These are phyloP conservation scores for Trichomycterus rosablanca DNA, from an alignment of 2,113 vertebrate genomes.

Conservation along the genomic window DNA sequence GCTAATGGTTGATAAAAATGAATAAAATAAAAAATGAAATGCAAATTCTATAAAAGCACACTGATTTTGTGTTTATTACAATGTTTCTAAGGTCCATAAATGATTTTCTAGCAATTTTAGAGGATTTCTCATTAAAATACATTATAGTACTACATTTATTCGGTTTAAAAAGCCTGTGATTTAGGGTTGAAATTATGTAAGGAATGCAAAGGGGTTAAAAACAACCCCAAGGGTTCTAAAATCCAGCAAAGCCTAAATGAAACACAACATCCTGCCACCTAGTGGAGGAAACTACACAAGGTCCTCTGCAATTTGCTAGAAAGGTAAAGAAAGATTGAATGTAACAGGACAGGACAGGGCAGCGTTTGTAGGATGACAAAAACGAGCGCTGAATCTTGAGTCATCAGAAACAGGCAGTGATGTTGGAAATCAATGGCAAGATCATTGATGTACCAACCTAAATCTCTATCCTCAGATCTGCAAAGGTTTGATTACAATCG, in stretches of 20 bases:
- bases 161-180: too few species aligned
- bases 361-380: slow-evolving; percentile 40
- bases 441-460: slow-evolving; percentile 43
- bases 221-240: too few species aligned
- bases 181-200: too few species aligned
- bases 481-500: slow-evolving; percentile 39
- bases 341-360: slow-evolving; percentile 45
- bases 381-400: slow-evolving; percentile 37
- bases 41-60: too few species aligned
- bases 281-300: background rate
- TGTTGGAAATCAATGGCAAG: slow-evolving; percentile 46
- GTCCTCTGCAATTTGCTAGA: slow-evolving; percentile 29
- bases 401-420: slow-evolving; percentile 46
- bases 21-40: too few species aligned
- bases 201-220: too few species aligned
- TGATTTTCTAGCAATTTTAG: too few species aligned
- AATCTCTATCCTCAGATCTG: slow-evolving; percentile 33
- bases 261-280: slow-evolving; percentile 27
- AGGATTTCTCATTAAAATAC: too few species aligned
- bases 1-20: too few species aligned
- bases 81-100: too few species aligned
- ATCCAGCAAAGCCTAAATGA: slow-evolving; percentile 14
- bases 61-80: too few species aligned
- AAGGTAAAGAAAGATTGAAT: slow-evolving; percentile 50
- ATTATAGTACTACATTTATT: too few species aligned